phyloP scores from a whole-genome alignment of 2,888 invertebrate genomes.

The Latrodectus hesperus region DNA sequence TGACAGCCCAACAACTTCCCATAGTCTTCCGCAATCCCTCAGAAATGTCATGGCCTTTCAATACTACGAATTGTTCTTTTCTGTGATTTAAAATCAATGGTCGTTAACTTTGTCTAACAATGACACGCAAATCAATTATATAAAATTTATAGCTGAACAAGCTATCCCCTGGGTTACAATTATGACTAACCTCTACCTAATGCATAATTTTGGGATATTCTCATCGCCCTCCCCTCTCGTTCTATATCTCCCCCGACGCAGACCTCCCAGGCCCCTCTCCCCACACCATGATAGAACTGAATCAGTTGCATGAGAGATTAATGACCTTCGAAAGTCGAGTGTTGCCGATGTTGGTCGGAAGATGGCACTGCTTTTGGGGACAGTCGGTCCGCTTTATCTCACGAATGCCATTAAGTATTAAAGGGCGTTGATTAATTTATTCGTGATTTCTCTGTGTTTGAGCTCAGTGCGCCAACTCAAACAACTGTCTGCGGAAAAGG shows the following conservation, averaged over 20 bases:
- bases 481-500: background rate
- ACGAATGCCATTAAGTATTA: conserved; percentile 32
- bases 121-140: conserved; percentile 52
- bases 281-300: conserved; percentile 12
- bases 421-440: conserved; percentile 25
- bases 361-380: background rate
- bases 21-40: too few relatives aligned
- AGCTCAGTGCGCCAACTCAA: background rate
- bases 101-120: conserved; percentile 15
- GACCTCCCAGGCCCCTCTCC: background rate
- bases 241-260: background rate
- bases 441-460: background rate
- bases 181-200: conserved; percentile 31
- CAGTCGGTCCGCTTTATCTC: conserved; percentile 1
- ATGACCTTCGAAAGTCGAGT: conserved; percentile 20
- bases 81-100: conserved; percentile 13
- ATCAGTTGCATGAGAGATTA: conserved; percentile 20
- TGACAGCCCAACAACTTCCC: too few relatives aligned
- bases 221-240: background rate
- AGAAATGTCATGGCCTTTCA: too few relatives aligned
- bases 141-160: conserved; percentile 37
- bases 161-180: conserved; percentile 33
- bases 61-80: background rate
- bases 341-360: conserved; percentile 18
- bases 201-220: conserved; percentile 15